Evolutionary conservation across 1,140 invertebrate genomes (phyloP), one percentile per base, ranked within the genome.

Genomic region (Pectinophora gossypiella): DNA sequence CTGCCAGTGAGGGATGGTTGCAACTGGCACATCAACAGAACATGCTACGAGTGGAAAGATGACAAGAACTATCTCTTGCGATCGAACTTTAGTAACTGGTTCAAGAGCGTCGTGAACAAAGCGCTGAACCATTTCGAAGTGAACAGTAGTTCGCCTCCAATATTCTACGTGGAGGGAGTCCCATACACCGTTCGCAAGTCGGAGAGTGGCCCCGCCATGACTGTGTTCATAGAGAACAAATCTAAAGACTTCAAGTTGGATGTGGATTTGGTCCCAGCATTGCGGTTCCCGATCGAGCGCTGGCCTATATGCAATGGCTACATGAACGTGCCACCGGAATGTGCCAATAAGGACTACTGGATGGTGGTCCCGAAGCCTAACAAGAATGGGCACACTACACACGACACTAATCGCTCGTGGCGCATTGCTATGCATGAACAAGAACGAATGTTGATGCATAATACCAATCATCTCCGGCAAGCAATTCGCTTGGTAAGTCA

Each of bases 141-240:
- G 19, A 62, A 23, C 15, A 20, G 7, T 1, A 1, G 47, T 2
- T 16, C 20, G 0, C 15, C 52, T 0, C 56, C 64, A 1, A 38
- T 44, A 10, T 48, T 53, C 5, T 15, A 16, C 1, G 47, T 83
- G 1, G 55, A 61, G 5, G 69, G 64, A 0, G 35, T 54, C 1
- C 2, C 16, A 0, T 80, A 80, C 20, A 57, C 19, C 19, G 61
- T 88, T n/a, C 54, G 22, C 2, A 47, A 56, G 2, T 75, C 56
- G 1, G 75, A 85, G 22, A 72, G 72, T 19, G 89, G 89, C 0
- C 89, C 89, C 3, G 89, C 89, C 0, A 71, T 83, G 50, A 90
- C 88, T 2, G 27, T 89, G 19, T 62, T 51, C 2, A 71, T 89
- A 13, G 4, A 40, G 23, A 53, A 69, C 35, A 15, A 0, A 0